Evolutionary conservation across 2,113 vertebrate species (phyloP).

Genomic region (Ivindomyrus marchei): DNA sequence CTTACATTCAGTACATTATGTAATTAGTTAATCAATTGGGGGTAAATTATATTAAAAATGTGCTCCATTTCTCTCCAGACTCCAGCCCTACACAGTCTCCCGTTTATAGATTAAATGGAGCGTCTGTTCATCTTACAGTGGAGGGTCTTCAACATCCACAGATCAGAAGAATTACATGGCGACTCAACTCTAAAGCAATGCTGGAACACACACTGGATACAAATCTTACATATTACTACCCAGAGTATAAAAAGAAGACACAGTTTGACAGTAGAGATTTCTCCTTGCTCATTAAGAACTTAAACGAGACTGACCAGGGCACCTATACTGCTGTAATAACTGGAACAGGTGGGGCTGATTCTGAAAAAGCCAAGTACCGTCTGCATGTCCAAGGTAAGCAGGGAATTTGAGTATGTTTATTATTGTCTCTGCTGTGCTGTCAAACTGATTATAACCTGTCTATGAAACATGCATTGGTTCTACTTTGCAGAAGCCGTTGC

Average conservation of each 20-base stretch:
- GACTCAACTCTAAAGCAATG: background rate
- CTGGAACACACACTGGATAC: background rate
- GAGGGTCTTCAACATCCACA: too few relatives aligned
- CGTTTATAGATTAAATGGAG: too few relatives aligned
- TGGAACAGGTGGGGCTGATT: too few relatives aligned
- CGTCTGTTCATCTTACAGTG: too few relatives aligned
- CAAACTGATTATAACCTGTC: background rate
- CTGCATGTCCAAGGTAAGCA: background rate
- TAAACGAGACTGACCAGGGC: too few relatives aligned
- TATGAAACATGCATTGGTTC: background rate
- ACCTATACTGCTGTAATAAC: too few relatives aligned
- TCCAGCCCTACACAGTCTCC: too few relatives aligned
- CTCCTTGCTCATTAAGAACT: too few relatives aligned
- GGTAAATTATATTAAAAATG: background rate
- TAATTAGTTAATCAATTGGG: background rate
- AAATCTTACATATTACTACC: background rate
- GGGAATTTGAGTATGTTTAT: background rate
- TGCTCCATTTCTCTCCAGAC: too few relatives aligned
- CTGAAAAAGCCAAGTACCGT: background rate
- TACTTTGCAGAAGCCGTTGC: constrained; percentile 29
- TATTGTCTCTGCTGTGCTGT: background rate
- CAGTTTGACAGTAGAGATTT: too few relatives aligned
- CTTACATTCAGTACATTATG: too few relatives aligned
- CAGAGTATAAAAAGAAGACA: too few relatives aligned
- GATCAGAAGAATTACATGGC: background rate